Base-by-base conservation (phyloP, 2,113 vertebrate genomes). In the Pollachius pollachius region DNA sequence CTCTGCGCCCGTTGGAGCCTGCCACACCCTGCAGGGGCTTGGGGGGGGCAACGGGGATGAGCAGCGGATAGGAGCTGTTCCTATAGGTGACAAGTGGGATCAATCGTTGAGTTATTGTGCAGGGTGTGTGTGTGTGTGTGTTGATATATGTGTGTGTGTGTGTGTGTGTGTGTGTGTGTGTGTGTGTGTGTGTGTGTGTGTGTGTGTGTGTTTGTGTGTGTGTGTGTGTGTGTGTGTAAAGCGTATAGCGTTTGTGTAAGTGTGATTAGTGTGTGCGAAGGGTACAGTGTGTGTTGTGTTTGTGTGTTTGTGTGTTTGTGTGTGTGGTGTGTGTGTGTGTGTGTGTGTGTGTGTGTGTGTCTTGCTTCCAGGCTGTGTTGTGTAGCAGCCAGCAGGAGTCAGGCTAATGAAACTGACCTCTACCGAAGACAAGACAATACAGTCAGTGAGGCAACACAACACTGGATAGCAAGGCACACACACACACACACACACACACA, bases 161-260 rank as follows among this genome's bases (percentile, higher is more conserved):
- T 62, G 60, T 23, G 60, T 27, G 25, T 27, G 21, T 62, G 19
- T 62, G 23, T 23, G 60, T 21, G 17, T 15, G 15, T 59, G 60
- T 19, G 17, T 52, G 23, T 52, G 30, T 52, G 69, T 70, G 68
- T 70, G 23, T 27, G 62, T 58, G 62, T 57, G 69, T 48, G 69
- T 58, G 62, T 57, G 27, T 71, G 62, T 41, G 66, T 68, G 56
- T 19, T 27, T 34, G 56, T 60, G 48, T 75, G 60, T 1, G 16
- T 59, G 71, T 59, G 62, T 62, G 67, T 56, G 64, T 60, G 58
- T 21, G 64, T 30, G 65, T 68, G 56, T 62, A 17, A 34, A 2
- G 34, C 34, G 41, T 5, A 52, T 6, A 52, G 16, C 9, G 23
- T n/a, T 21, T 62, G 21, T 62, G 61, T 15, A 62, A 12, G 64